Evolutionary conservation across 2,113 vertebrate genomes (phyloP).

Genomic region (Pelvicachromis taeniatus): DNA sequence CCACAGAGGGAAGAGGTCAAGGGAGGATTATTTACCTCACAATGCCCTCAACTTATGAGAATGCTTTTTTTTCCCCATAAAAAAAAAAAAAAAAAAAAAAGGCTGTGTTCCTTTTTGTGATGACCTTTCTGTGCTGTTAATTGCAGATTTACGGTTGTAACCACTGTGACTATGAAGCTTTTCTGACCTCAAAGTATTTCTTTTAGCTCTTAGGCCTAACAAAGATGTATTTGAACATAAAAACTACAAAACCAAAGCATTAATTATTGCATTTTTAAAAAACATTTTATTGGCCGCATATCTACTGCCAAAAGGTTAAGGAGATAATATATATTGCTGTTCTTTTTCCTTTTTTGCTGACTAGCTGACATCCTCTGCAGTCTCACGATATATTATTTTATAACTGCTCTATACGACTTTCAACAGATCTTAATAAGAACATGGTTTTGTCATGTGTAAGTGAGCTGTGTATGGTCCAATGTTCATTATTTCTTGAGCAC

Average conservation of each 20-base stretch:
- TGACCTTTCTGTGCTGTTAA: neutral
- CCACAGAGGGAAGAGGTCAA: neutral
- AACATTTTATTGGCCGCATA: neutral
- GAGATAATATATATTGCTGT: neutral
- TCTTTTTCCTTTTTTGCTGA: neutral
- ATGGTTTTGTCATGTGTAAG: neutral
- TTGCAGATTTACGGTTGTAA: neutral
- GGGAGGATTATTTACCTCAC: neutral
- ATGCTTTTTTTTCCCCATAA: neutral
- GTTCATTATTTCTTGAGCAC: neutral
- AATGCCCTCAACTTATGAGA: neutral
- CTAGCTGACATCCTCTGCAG: neutral
- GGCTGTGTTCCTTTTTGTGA: neutral
- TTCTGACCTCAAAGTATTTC: neutral
- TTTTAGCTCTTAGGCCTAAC: accelerated
- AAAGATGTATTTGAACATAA: neutral
- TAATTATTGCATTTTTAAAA: neutral
- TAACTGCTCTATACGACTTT: neutral
- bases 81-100: neutral
- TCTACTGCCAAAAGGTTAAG: neutral
- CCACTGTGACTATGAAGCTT: accelerated
- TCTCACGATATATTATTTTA: neutral
- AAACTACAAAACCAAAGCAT: neutral
- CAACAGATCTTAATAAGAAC: neutral
- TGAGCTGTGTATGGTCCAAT: neutral